A percentile compares a stretch with the other conserved stretches of the same genome.
These are phyloP conservation scores for Nemopilema nomurai DNA, from an alignment of 30 jellyfish, hydroid and myxozoan species.

Conservation along the genomic window DNA sequence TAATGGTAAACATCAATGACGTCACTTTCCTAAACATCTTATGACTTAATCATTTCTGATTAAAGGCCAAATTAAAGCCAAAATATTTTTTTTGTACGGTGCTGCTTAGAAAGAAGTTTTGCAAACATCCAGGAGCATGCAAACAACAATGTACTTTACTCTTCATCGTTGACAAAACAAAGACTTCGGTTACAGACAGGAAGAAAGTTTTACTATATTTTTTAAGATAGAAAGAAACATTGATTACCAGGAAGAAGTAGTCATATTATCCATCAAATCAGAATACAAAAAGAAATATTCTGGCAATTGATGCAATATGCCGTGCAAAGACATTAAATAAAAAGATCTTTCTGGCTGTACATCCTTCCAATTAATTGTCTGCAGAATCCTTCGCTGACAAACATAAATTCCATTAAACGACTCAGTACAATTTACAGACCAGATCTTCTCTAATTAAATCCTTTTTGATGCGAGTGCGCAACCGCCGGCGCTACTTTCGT, in stretches of 20 bases:
- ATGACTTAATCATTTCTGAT: too few relatives aligned
- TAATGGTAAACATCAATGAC: background rate
- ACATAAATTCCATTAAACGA: background rate
- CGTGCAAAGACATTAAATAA: background rate
- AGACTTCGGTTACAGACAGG: too few relatives aligned
- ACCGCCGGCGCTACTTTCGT: conserved; percentile 33
- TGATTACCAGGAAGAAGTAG: too few relatives aligned
- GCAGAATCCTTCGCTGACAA: background rate
- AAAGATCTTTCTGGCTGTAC: background rate
- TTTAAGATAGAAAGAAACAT: too few relatives aligned
- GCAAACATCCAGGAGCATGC: too few relatives aligned
- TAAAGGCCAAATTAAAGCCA: too few relatives aligned
- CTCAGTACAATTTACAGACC: background rate
- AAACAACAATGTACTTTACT: too few relatives aligned
- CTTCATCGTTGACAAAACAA: too few relatives aligned
- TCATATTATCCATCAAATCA: too few relatives aligned
- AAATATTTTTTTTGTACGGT: too few relatives aligned
- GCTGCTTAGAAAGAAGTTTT: too few relatives aligned
- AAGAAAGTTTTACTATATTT: too few relatives aligned
- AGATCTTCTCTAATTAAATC: background rate
- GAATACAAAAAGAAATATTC: background rate
- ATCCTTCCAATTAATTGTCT: background rate
- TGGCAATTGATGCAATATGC: background rate
- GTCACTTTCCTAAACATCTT: background rate
- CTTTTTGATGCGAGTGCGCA: background rate